Base-by-base conservation (phyloP, 1,140 invertebrate species). In the Cotesia chilonis region DNA sequence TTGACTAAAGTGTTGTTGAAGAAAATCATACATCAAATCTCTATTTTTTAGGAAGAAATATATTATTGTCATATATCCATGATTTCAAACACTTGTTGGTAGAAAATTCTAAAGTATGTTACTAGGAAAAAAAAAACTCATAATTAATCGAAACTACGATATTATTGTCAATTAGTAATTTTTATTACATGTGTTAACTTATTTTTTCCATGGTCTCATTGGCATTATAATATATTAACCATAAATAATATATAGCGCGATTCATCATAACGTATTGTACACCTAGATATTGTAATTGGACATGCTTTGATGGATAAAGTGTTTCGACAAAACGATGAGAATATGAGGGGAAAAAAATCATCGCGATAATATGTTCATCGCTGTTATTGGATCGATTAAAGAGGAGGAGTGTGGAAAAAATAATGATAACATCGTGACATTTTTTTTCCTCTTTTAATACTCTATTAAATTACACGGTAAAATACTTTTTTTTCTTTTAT, bases 381-480 rank as follows among this genome's bases (percentile, higher is more conserved):
- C 36, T 51, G 72, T 75, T 75, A 71, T 75, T 71, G 71, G 71
- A 75, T 75, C 74, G 74, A 75, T 75, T 64, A 71, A 71, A 75
- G 52, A 72, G 70, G 70, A 37, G 70, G 63, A 66, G 61, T 61
- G 70, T 71, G 70, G 70, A 72, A 72, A 72, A 72, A 72, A 20
- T 17, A 47, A 37, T 66, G 70, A 72, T 72, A 72, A 41, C 59
- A 72, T 72, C 70, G 57, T 59, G 63, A 66, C 54, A 60, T 59
- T 36, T 47, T 59, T 72, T 57, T 12, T 41, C 6, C 28, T 64
- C 63, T 70, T 70, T 63, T 51, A 14, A 57, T 12, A 17, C 54
- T 69, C n/a, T 52, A 59, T 63, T 36, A n/a, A 69, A 57, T 14
- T 14, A 41, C 63, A 28, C 35, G 60, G 54, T 61, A 61, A 61